Base-by-base conservation (phyloP, 2,113 vertebrate genomes). In the Cryptomyrus ogoouensis region DNA sequence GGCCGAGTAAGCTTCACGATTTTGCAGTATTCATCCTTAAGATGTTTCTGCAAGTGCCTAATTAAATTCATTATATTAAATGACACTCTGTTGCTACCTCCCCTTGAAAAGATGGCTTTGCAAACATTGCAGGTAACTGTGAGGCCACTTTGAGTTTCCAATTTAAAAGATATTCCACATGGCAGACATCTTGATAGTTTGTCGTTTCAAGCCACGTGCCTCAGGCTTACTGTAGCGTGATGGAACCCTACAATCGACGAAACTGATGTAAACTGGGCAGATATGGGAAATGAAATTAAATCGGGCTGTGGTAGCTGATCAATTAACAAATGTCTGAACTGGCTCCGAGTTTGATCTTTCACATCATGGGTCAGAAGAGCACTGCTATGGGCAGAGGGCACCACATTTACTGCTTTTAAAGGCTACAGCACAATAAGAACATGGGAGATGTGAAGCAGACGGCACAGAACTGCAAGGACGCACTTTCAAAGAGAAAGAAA, bases 401-500 rank as follows among this genome's bases (percentile, higher is more conserved):
- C n/a, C 66, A 31, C 10, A 56, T 21, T 5, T n/a, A 52, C 85
- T 47, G 13, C 80, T 80, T 66, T 10, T 46, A 19, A 62, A 24
- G 13, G 39, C 21, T 35, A 88, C 9, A 90, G 39, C 53, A 77
- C 3, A 42, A 70, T 46, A 49, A 47, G 83, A 90, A 31, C 80
- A 87, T 5, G 24, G 24, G 49, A 58, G 66, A 83, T 31, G 7
- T 27, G 31, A 31, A 39, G 31, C 10, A 53, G 47, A 52, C 15
- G 21, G 84, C 89, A 52, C 53, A 42, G 42, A 83, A 85, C 77
- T 47, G 27, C 88, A 84, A 87, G 89, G 56, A 83, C 46, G 86
- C 77, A 80, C 88, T 89, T 49, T 70, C 24, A 39, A 87, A 8
- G 90, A 35, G 47, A 88, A 42, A 88, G 46, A 49, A 83, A 88